A percentile compares a stretch with the other conserved stretches of the same genome.
Conservation (phyloP, 2,797 vertebrate genomes). For the Holocentrus rufus region DNA sequence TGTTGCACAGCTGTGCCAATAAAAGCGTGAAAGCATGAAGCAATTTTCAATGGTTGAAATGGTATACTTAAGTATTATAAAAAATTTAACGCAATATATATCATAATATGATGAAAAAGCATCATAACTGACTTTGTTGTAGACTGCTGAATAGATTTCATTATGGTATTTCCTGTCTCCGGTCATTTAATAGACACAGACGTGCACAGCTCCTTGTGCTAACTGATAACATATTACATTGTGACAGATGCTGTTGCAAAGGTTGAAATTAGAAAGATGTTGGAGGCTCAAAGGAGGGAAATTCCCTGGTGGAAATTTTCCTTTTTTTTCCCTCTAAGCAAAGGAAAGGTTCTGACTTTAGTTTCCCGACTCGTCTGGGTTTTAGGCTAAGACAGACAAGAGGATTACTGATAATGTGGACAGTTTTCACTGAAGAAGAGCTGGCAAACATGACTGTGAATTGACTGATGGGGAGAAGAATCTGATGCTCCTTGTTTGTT, state of each 20-base stretch:
- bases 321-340: constrained; percentile 77
- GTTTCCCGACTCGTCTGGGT: constrained; percentile 88
- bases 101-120: constrained; percentile 8
- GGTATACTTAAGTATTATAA: constrained; percentile 16
- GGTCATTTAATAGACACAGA: constrained; percentile 33
- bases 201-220: constrained; percentile 15
- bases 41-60: constrained; percentile 27
- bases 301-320: constrained; percentile 79
- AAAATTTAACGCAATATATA: constrained; percentile 46
- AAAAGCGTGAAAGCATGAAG: constrained; percentile 28
- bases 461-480: constrained; percentile 84
- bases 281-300: constrained; percentile 40
- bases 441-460: constrained; percentile 89
- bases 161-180: constrained; percentile 22
- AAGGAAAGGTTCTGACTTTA: constrained; percentile 91
- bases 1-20: constrained; percentile 35
- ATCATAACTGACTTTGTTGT: constrained; percentile 29
- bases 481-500: constrained; percentile 93
- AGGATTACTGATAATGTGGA: constrained; percentile 92
- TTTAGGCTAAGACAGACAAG: constrained; percentile 89
- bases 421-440: constrained; percentile 89
- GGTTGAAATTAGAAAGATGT: constrained; percentile 59
- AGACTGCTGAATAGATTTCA: constrained; percentile 37
- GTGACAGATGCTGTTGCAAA: constrained; percentile 29
- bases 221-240: constrained; percentile 39